phyloP scores from a whole-genome alignment of 2,797 vertebrate species.

The Pantherophis vulpinus region DNA sequence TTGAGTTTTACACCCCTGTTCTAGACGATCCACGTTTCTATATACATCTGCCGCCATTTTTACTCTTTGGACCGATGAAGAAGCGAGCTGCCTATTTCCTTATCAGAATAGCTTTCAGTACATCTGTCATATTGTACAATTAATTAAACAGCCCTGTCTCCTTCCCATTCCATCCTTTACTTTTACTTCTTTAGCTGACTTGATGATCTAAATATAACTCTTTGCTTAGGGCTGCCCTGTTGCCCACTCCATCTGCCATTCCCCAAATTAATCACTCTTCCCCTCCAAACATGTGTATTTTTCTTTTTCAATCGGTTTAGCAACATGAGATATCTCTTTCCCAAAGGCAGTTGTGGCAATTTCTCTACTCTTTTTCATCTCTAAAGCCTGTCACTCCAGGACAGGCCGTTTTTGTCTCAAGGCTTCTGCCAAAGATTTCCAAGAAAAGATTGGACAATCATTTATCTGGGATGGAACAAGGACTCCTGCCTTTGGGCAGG shows the following conservation, averaged over 20 bases:
- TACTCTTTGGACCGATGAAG: slow-evolving; percentile 1
- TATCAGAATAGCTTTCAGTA: slow-evolving; percentile 59
- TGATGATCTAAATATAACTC: slow-evolving; percentile 67
- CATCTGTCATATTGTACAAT: slow-evolving; percentile 66
- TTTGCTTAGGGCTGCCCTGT: slow-evolving; percentile 70
- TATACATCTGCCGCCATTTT: not conserved
- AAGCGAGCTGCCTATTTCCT: slow-evolving; percentile 52
- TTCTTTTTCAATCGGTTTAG: slow-evolving; percentile 61
- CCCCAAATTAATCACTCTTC: slow-evolving; percentile 45
- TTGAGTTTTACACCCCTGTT: not conserved
- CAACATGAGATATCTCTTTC: slow-evolving; percentile 65
- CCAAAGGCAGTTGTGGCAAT: slow-evolving; percentile 47
- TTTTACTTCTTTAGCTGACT: slow-evolving; percentile 63
- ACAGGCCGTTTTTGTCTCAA: slow-evolving; percentile 49
- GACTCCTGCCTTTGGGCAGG: not conserved
- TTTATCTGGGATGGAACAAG: not conserved
- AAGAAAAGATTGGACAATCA: not conserved
- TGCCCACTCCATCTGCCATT: slow-evolving; percentile 62
- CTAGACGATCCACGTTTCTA: not conserved
- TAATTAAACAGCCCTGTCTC: slow-evolving; percentile 59
- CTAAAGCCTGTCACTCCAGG: slow-evolving; percentile 58
- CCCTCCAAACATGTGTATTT: slow-evolving; percentile 55
- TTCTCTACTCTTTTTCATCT: slow-evolving; percentile 40
- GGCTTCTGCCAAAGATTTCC: slow-evolving; percentile 27
- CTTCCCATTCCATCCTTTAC: slow-evolving; percentile 46